Base-by-base conservation (phyloP, 2,888 invertebrate species). In the Craniophora ligustri region DNA sequence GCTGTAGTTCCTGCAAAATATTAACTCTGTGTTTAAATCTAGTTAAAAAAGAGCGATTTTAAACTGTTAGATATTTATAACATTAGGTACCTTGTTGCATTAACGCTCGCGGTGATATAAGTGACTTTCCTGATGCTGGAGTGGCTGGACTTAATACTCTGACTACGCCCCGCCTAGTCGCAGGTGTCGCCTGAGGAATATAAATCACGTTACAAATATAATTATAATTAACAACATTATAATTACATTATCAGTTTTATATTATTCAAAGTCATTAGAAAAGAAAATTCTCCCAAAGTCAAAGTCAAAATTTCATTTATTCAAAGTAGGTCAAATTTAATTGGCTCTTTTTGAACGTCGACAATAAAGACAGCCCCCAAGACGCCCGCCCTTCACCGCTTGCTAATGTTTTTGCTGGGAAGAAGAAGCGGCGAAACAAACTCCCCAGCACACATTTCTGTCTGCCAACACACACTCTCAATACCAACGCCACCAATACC, bases 51-150 rank as follows among this genome's bases (percentile, higher is more conserved):
- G 26, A 26, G 10, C 8, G 4, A 23, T 3, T 10, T 10, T 10
- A 3, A 2, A 1, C 8, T 21, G 8, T 8, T 8, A 2, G 21
- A 3, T 8, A 8, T 21, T 8, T 5, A 35, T 0, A 40, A 10
- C 10, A 34, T 7, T 23, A 10, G 7, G 19, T 32, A 91, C 92
- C 86, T 79, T 86, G 85, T 14, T 89, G 89, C 84, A 92, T 78
- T 10, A 94, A 81, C 2, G 94, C 93, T 41, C 91, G 74, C 1
- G 94, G 94, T n/a, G 93, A 93, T 66, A 94, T 93, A 6, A 94
- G 86, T 8, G 93, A 93, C 69, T 94, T 94, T 6, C 93, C 92
- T 0, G 91, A 80, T 3, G 89, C 79, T 0, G 86, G 86, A 6
- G 89, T 82, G 1, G 92, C 91, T 0, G 93, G 91, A 77, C 91